A percentile compares a stretch with the other conserved stretches of the same genome.
These are phyloP conservation scores for Chrysodeixis includens DNA, from an alignment of 2,888 invertebrate genomes.

Conservation along the genomic window DNA sequence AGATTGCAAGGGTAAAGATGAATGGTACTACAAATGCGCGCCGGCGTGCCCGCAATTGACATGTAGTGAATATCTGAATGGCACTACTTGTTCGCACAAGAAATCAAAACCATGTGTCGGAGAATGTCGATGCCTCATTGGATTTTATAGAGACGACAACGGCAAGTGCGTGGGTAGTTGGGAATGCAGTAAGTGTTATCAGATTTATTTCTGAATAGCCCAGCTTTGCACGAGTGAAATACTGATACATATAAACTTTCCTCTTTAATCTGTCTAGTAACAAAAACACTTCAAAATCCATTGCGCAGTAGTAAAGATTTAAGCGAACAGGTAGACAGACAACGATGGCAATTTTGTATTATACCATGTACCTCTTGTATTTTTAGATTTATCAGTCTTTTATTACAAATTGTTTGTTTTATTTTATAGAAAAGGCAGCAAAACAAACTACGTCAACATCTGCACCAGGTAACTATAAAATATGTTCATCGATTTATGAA, in stretches of 20 bases:
- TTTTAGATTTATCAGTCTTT: neutral
- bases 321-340: too few relatives aligned
- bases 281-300: too few relatives aligned
- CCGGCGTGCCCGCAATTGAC: constrained; percentile 35
- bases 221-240: too few relatives aligned
- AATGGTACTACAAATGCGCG: constrained; percentile 29
- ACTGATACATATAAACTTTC: too few relatives aligned
- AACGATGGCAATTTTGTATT: too few relatives aligned
- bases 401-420: neutral
- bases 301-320: too few relatives aligned
- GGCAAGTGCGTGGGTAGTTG: constrained; percentile 52
- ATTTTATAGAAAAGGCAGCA: constrained; percentile 16
- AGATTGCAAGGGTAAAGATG: constrained; percentile 27
- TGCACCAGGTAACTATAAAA: neutral
- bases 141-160: constrained; percentile 47
- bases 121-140: constrained; percentile 54
- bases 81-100: constrained; percentile 5
- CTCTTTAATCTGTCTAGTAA: too few relatives aligned
- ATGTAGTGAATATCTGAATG: constrained; percentile 37
- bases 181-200: constrained; percentile 52
- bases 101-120: constrained; percentile 35
- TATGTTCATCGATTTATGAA: too few relatives aligned
- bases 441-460: neutral
- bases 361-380: too few relatives aligned
- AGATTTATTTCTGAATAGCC: neutral